phyloP scores from a whole-genome alignment of 2,797 vertebrate species.

The Pseudomugil gertrudae region DNA sequence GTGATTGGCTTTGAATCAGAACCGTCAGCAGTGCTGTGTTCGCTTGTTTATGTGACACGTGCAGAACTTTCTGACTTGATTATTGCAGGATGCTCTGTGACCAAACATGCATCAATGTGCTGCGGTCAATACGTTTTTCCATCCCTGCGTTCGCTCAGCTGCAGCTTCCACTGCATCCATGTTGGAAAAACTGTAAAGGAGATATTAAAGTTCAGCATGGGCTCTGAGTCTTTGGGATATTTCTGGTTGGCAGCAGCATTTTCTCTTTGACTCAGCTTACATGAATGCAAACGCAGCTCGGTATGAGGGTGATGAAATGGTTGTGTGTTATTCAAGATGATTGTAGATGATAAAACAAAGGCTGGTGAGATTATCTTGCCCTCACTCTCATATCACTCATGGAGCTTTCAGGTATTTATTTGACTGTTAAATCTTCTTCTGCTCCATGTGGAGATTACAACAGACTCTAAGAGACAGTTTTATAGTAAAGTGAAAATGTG shows the following conservation, averaged over 20 bases:
- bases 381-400: background rate
- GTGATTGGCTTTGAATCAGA: slow-evolving; percentile 15
- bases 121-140: slow-evolving; percentile 59
- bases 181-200: slow-evolving; percentile 20
- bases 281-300: slow-evolving; percentile 1
- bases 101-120: slow-evolving; percentile 5
- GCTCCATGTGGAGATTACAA: slow-evolving; percentile 8
- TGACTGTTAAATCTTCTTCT: slow-evolving; percentile 14
- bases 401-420: slow-evolving; percentile 4
- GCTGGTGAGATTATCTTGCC: background rate
- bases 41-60: background rate
- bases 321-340: background rate
- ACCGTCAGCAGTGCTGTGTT: background rate
- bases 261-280: slow-evolving; percentile 1
- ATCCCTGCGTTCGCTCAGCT: slow-evolving; percentile 34
- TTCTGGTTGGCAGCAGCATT: slow-evolving; percentile 43
- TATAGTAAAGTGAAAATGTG: background rate
- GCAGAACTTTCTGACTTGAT: too few relatives aligned
- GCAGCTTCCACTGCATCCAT: slow-evolving; percentile 47
- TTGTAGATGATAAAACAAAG: slow-evolving; percentile 1
- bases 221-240: slow-evolving; percentile 29
- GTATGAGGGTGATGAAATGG: background rate
- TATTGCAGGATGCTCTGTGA: slow-evolving; percentile 9
- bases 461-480: slow-evolving; percentile 9
- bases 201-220: slow-evolving; percentile 2